Conservation (phyloP, 2,888 invertebrate genomes). For the Xylocampa areola region DNA sequence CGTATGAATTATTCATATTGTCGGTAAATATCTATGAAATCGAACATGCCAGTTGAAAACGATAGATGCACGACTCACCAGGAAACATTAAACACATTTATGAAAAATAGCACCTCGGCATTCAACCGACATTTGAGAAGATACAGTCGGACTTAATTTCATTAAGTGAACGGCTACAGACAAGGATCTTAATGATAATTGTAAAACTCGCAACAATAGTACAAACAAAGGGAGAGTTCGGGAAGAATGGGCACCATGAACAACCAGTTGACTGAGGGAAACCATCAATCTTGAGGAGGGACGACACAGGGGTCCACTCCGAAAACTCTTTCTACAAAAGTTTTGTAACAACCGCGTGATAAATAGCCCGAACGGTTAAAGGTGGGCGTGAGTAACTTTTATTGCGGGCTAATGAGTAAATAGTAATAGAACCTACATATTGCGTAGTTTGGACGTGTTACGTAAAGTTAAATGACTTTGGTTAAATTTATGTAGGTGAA, state of each 20-base stretch:
- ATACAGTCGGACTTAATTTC: conserved; percentile 53
- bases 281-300: conserved; percentile 83
- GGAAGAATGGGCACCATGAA: conserved; percentile 68
- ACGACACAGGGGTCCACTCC: conserved; percentile 82
- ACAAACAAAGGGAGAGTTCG: conserved; percentile 70
- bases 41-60: conserved; percentile 72
- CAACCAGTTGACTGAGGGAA: conserved; percentile 74
- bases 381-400: conserved; percentile 70
- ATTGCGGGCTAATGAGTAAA: conserved; percentile 66
- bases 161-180: conserved; percentile 57
- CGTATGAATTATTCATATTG: conserved; percentile 84
- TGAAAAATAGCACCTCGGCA: not conserved
- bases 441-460: conserved; percentile 28
- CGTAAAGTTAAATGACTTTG: conserved; percentile 54
- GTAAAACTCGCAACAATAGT: conserved; percentile 71
- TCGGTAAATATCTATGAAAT: conserved; percentile 80
- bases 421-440: conserved; percentile 54
- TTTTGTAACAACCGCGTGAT: conserved; percentile 83
- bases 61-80: conserved; percentile 57
- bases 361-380: conserved; percentile 77
- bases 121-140: conserved; percentile 27
- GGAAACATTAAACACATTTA: conserved; percentile 33
- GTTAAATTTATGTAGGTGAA: conserved; percentile 43
- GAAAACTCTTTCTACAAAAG: conserved; percentile 81
- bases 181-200: conserved; percentile 70